Evolutionary conservation across 2,797 vertebrate species (phyloP), one percentile per base, ranked within the genome.

Genomic region (Diplodus sargus): DNA sequence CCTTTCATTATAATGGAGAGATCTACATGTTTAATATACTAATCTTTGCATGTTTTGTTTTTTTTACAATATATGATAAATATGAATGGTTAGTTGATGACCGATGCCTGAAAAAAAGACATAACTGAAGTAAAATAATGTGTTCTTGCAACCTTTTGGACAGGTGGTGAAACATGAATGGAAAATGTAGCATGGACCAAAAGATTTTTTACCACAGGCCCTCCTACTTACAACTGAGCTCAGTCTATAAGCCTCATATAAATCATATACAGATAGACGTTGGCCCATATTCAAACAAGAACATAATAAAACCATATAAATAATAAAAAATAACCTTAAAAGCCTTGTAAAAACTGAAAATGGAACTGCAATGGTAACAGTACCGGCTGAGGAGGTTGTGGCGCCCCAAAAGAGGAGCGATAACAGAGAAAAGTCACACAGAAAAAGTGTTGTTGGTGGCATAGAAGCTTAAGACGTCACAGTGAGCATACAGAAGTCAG

Each of bases 401-500:
- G 30, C 2, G 4, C 57, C 74, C 25, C 20, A 18, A 66, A 63
- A 34, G 57, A 47, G 20, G 42, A n/a, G 15, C 47, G 42, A 25
- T 15, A 72, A 78, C 68, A 66, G 60, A 71, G 58, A 87, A 83
- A 67, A 70, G 69, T 82, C 74, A 69, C 34, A 79, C 39, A 81
- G 60, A 77, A 77, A 53, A 79, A 54, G 17, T 68, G 54, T 34
- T 47, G 20, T 42, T 67, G 64, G 52, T 83, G 84, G 70, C 48
- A 62, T 49, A 71, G 70, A 64, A 88, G 83, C 76, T 84, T 90
- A 71, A 84, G 87, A 87, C 71, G 74, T 93, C 90, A 93, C 91
- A 92, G 90, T 93, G 89, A 90, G 83, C 62, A 62, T 72, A 86
- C 79, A 89, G 85, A 79, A 84, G 82, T 87, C 80, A 73, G 82